Base-by-base conservation (phyloP, 2,113 vertebrate species). In the Pseudopipra pipra region DNA sequence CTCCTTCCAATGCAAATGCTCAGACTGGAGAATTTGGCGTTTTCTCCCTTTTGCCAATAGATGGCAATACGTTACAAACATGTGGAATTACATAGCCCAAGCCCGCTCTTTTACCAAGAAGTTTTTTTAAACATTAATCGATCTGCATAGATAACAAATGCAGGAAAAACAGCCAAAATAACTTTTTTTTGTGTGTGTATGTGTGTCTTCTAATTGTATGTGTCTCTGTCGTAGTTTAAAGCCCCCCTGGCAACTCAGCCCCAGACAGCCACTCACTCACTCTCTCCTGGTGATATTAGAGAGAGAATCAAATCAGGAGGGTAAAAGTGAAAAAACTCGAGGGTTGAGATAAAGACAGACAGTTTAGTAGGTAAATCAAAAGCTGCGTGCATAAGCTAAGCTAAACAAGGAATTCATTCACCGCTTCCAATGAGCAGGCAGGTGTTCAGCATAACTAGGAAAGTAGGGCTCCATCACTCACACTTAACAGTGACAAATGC, bases 1-100 rank as follows among this genome's bases (percentile, higher is more conserved):
- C 37, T 72, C 12, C 54, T 90, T 81, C 20, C n/a, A 59, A 0
- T 3, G 16, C 20, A 30, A 66, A 44, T 0, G 1, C 37, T 68
- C 31, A 44, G 11, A 35, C 44, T 15, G 35, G 35, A 78, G 61
- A 85, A 66, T 1, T 7, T 10, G 49, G 6, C 25, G 30, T 78
- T 91, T 91, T 85, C 61, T 47, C 15, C 27, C 17, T 85, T 94
- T 74, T 80, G 27, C 51, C 98, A 93, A 85, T 93, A 98, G 98
- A 95, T 97, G 98, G 97, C 96, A 95, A 96, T 98, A 91, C 96
- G 67, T 65, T 92, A 93, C n/a, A 97, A 94, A 93, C 19, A 27
- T 78, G 76, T 68, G 31, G 59, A 93, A 46, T 56, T 85, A 25
- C 8, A 52, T 30, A 85, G 41, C 25, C 11, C 59, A 85, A 54